Base-by-base conservation (phyloP, 2,113 vertebrate species). In the Motacilla tschutschensis region DNA sequence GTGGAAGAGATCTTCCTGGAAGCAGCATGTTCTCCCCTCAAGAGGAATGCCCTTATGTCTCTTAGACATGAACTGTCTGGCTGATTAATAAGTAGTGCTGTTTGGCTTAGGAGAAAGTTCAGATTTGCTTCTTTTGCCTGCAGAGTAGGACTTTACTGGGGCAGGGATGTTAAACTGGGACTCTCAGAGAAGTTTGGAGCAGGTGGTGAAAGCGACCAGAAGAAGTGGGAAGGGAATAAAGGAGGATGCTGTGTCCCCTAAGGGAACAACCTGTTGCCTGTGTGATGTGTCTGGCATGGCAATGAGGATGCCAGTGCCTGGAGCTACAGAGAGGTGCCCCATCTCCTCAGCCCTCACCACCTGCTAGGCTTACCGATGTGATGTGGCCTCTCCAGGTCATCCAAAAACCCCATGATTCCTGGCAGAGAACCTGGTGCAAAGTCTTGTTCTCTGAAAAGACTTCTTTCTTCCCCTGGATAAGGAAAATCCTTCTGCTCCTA, bases 351-450 rank as follows among this genome's bases (percentile, higher is more conserved):
- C 7, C 10, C 17, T 18, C 17, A 3, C 13, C 0, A 0, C 60
- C 65, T 79, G 21, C 47, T 17, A 10, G 51, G 67, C 20, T 58
- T 43, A 38, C 33, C 0, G 0, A 29, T 20, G n/a, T 0, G 1
- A 48, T 3, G 5, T 41, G 51, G 28, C 17, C 31, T 59, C 46
- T 82, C 33, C 79, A 83, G n/a, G 40, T 46, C 2, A 0, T 46
- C 51, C 46, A 33, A 58, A 89, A 38, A 43, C 29, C 31, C 58
- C 36, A 31, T 1, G 5, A 69, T 24, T 36, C 50, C 46, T 85
- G 50, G 46, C 3, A 3, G 14, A 88, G 62, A 91, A 78, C 38
- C n/a, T 72, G 44, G 71, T 6, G 26, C 50, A 35, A 65, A 58
- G 53, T 41, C 55, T 59, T 48, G 6, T 13, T 81, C 44, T 81